Conservation (phyloP, 2,888 invertebrate genomes). For the Vanessa cardui region DNA sequence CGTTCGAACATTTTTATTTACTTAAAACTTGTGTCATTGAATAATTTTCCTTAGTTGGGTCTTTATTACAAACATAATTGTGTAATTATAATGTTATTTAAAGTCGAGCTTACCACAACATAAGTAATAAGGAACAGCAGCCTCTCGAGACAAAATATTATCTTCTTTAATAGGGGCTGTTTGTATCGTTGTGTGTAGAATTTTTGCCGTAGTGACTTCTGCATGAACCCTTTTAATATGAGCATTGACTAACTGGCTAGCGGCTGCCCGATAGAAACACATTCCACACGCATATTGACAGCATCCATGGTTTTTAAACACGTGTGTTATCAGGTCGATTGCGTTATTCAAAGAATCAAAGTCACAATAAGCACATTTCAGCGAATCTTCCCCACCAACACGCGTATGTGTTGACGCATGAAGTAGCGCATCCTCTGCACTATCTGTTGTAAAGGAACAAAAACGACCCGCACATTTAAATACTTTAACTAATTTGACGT, state of each 20-base stretch:
- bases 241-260: constrained; percentile 82
- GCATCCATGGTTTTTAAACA: constrained; percentile 83
- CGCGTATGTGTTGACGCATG: constrained; percentile 69
- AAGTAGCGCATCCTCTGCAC: constrained; percentile 61
- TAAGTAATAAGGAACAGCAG: constrained; percentile 62
- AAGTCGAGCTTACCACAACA: constrained; percentile 57
- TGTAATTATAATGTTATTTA: no score
- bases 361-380: constrained; percentile 84
- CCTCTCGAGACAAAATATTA: constrained; percentile 55
- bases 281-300: constrained; percentile 85
- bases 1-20: no score
- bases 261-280: constrained; percentile 86
- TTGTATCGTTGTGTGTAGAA: constrained; percentile 49
- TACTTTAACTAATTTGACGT: constrained; percentile 69
- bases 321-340: constrained; percentile 80
- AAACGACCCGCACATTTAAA: constrained; percentile 75
- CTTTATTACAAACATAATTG: no score
- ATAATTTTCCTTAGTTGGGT: no score
- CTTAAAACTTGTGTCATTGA: no score
- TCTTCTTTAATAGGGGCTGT: constrained; percentile 42
- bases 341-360: constrained; percentile 62
- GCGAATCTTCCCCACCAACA: constrained; percentile 65
- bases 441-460: constrained; percentile 68
- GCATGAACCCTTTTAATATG: constrained; percentile 78
- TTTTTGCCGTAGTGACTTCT: constrained; percentile 40